phyloP scores from a whole-genome alignment of 2,888 invertebrate genomes.

The Epiblema foenella region DNA sequence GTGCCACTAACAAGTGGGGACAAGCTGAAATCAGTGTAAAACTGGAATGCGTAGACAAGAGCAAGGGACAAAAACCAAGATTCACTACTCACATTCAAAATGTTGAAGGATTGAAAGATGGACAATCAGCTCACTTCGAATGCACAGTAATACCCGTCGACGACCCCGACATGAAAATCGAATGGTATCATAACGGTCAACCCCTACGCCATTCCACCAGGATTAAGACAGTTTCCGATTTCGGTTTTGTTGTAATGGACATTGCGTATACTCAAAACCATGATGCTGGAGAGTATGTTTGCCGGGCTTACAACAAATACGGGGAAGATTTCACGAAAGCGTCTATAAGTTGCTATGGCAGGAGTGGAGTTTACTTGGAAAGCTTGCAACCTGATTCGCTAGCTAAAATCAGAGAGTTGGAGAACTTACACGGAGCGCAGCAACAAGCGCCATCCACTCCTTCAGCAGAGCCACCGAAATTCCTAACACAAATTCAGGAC shows the following conservation, averaged over 20 bases:
- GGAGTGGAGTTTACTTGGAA: constrained; percentile 94
- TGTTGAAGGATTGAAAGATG: constrained; percentile 94
- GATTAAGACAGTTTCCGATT: constrained; percentile 97
- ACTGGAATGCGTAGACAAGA: constrained; percentile 92
- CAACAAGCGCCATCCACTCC: constrained; percentile 86
- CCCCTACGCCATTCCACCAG: constrained; percentile 95
- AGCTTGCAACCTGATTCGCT: constrained; percentile 96
- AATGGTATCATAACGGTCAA: constrained; percentile 98
- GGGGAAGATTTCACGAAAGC: constrained; percentile 95
- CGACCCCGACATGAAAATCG: constrained; percentile 96
- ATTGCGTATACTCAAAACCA: constrained; percentile 97
- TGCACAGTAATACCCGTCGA: constrained; percentile 97
- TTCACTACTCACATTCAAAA: constrained; percentile 95
- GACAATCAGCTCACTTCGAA: constrained; percentile 97
- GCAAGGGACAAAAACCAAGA: constrained; percentile 93
- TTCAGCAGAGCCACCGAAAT: constrained; percentile 93
- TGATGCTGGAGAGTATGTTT: constrained; percentile 96
- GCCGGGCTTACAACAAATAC: constrained; percentile 95
- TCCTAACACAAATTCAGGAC: constrained; percentile 94
- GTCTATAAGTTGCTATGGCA: constrained; percentile 92
- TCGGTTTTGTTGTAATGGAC: constrained; percentile 97
- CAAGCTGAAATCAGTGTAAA: constrained; percentile 93
- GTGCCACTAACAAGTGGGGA: constrained; percentile 95
- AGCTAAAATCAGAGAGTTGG: constrained; percentile 94
- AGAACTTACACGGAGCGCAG: constrained; percentile 89